phyloP scores from a whole-genome alignment of 2,113 vertebrate genomes.

The Artemisiospiza belli region DNA sequence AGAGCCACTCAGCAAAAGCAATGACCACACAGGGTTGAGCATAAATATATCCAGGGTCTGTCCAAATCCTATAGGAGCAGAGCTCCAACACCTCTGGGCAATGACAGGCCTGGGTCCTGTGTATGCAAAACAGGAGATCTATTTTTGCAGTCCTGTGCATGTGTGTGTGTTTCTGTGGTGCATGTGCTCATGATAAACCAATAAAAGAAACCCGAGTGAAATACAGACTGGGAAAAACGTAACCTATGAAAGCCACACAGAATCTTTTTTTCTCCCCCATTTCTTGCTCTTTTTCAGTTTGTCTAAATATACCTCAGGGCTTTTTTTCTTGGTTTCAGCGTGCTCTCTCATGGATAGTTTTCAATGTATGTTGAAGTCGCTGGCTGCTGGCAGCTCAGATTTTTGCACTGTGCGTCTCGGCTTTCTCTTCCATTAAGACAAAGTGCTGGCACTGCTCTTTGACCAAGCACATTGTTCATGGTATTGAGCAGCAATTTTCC shows the following conservation, averaged over 20 bases:
- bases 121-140: background rate
- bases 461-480: slow-evolving; percentile 63
- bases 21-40: fast-evolving
- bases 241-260: slow-evolving; percentile 25
- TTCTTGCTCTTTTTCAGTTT: slow-evolving; percentile 11
- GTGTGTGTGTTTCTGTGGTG: background rate
- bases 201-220: slow-evolving; percentile 15
- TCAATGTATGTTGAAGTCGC: slow-evolving; percentile 54
- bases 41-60: background rate
- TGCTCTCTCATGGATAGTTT: slow-evolving; percentile 57
- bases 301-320: slow-evolving; percentile 47
- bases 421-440: slow-evolving; percentile 72
- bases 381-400: slow-evolving; percentile 63
- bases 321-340: slow-evolving; percentile 49
- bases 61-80: background rate
- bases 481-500: slow-evolving; percentile 75
- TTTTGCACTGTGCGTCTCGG: slow-evolving; percentile 40
- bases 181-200: background rate
- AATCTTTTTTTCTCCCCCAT: fast-evolving
- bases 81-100: background rate
- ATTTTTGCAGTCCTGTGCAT: background rate
- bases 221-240: slow-evolving; percentile 33
- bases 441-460: slow-evolving; percentile 59
- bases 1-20: background rate
- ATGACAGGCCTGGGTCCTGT: background rate